Conservation (phyloP, 2,797 vertebrate species). For the Sciurus vulgaris region DNA sequence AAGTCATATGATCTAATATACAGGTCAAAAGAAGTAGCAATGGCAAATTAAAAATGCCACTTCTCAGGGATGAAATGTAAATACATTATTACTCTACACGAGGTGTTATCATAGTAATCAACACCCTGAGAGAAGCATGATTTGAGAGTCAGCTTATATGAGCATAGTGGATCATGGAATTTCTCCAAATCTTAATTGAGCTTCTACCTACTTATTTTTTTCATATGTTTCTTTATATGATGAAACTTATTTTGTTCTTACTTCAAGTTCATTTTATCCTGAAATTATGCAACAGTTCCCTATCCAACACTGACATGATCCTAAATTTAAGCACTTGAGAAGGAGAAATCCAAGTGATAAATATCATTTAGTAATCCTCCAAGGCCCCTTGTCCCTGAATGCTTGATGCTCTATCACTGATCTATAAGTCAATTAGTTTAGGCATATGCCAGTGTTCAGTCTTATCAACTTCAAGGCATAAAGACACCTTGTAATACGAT, state of each 20-base stretch:
- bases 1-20: background rate
- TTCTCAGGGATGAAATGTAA: conserved; percentile 63
- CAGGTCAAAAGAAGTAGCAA: conserved; percentile 38
- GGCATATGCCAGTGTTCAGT: conserved; percentile 30
- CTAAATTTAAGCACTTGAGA: conserved; percentile 55
- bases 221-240: conserved; percentile 7
- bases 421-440: conserved; percentile 68
- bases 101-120: conserved; percentile 65
- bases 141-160: background rate
- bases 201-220: background rate
- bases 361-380: conserved; percentile 36
- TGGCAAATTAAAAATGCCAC: conserved; percentile 71
- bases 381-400: conserved; percentile 44
- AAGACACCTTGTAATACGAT: conserved; percentile 46
- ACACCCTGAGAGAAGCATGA: conserved; percentile 54
- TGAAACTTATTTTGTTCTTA: conserved; percentile 53
- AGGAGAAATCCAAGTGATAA: conserved; percentile 74
- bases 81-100: conserved; percentile 36
- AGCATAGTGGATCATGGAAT: background rate
- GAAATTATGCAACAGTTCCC: conserved; percentile 28
- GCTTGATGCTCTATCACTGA: conserved; percentile 37
- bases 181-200: conserved; percentile 50
- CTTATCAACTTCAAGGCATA: conserved; percentile 35
- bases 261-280: conserved; percentile 43
- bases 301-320: conserved; percentile 34